These are phyloP conservation scores for Drosophila vallismaia DNA, from an alignment of 2,888 invertebrate species.

Conservation along the genomic window DNA sequence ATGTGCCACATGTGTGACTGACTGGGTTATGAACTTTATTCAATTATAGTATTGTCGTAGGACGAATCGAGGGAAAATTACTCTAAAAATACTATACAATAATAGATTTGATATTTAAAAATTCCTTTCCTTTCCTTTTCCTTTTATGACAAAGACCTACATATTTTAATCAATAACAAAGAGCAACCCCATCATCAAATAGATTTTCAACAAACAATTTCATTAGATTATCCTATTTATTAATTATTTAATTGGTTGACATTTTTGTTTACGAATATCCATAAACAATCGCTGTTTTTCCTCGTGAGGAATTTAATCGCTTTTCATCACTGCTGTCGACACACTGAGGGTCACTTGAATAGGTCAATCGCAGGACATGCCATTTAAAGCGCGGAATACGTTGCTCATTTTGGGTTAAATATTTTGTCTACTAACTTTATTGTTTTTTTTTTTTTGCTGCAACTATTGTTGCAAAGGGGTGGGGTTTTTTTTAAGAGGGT, in stretches of 20 bases:
- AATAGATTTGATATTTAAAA: too few species aligned
- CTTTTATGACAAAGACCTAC: too few species aligned
- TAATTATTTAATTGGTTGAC: background rate
- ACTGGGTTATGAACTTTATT: background rate
- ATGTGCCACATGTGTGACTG: background rate
- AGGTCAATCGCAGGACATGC: conserved; percentile 48
- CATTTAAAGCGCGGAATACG: background rate
- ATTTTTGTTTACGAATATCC: background rate
- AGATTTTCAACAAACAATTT: background rate
- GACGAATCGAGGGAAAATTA: background rate
- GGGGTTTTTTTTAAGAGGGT: conserved; percentile 4
- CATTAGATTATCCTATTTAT: background rate
- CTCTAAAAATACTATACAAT: background rate
- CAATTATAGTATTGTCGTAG: background rate
- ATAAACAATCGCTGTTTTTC: background rate
- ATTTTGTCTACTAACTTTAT: too few species aligned
- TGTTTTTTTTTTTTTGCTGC: too few species aligned
- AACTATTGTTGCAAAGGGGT: background rate
- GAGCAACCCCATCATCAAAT: background rate
- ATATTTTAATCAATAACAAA: too few species aligned
- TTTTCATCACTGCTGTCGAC: conserved; percentile 1
- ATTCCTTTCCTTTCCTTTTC: too few species aligned
- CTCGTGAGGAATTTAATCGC: background rate
- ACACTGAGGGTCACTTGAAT: conserved; percentile 40
- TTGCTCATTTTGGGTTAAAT: too few species aligned